Percentiles rank a stretch among this genome's conserved stretches.
phyloP scores from a whole-genome alignment of 1,140 invertebrate species.

The Antheraea pernyi region DNA sequence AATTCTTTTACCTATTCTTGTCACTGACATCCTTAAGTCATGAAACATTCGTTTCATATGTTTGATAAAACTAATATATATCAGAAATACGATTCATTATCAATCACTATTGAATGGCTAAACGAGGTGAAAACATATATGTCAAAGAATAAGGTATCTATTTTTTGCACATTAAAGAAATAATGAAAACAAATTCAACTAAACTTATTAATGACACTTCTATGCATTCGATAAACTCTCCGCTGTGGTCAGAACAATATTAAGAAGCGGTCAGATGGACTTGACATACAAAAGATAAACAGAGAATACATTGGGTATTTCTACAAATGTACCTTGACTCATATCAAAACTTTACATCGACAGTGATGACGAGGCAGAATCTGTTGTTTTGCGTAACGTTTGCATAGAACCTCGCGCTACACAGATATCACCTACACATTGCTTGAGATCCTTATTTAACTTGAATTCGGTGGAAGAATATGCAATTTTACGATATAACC shows the following conservation, averaged over 20 bases:
- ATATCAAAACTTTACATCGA: background rate
- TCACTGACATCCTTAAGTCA: too few species aligned
- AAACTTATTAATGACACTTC: background rate
- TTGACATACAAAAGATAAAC: slow-evolving; percentile 1
- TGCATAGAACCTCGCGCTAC: background rate
- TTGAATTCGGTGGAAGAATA: too few species aligned
- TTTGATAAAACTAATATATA: too few species aligned
- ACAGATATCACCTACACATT: background rate
- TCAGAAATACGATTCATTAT: too few species aligned
- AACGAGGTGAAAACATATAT: too few species aligned
- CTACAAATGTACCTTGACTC: background rate
- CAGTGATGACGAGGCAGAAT: background rate
- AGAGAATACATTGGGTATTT: background rate
- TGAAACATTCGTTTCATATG: too few species aligned
- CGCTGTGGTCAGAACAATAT: background rate
- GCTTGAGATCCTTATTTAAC: too few species aligned
- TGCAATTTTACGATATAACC: too few species aligned
- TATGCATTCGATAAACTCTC: background rate
- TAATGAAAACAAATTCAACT: background rate
- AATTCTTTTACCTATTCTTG: too few species aligned
- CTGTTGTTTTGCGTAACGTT: background rate
- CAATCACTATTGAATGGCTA: too few species aligned
- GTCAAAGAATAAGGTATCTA: background rate
- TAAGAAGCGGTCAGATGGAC: background rate
- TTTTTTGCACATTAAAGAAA: background rate